A percentile compares a stretch with the other conserved stretches of the same genome.
These are phyloP conservation scores for Pachyuromys duprasi DNA, from an alignment of 2,797 vertebrate species.

Conservation along the genomic window DNA sequence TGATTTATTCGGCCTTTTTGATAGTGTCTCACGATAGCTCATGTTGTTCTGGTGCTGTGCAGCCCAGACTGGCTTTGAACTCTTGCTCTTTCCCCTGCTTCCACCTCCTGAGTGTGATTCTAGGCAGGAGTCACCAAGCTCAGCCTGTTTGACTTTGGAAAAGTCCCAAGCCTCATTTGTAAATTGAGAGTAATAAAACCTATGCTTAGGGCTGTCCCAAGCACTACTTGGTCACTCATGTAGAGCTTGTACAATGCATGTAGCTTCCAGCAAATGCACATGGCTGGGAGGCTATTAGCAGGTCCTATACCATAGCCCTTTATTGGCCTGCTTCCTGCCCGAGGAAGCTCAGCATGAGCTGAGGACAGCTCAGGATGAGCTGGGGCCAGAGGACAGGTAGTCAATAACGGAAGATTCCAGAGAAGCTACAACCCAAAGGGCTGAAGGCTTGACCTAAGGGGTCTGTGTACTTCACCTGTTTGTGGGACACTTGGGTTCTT, in stretches of 20 bases:
- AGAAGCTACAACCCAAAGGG: neutral
- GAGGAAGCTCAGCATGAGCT: neutral
- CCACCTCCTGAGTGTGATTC: neutral
- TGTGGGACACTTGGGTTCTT: neutral
- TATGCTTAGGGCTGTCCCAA: neutral
- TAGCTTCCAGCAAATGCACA: neutral
- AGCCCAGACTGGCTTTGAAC: neutral
- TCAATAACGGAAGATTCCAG: neutral
- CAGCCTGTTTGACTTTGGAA: neutral
- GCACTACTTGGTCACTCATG: neutral
- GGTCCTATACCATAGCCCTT: neutral
- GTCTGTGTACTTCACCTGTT: neutral
- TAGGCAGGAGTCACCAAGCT: neutral
- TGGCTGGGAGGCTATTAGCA: neutral
- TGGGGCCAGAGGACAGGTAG: neutral
- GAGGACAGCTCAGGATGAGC: neutral
- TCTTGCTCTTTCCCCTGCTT: neutral
- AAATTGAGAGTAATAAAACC: neutral
- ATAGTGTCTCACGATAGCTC: neutral
- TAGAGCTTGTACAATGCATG: neutral
- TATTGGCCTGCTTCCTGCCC: neutral
- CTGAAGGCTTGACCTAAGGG: neutral
- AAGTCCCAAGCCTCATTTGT: conserved; percentile 17
- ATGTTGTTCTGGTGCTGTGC: neutral
- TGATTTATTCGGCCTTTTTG: neutral